Evolutionary conservation across 2,797 vertebrate species (phyloP), one percentile per base, ranked within the genome.

Genomic region (Takifugu rubripes): DNA sequence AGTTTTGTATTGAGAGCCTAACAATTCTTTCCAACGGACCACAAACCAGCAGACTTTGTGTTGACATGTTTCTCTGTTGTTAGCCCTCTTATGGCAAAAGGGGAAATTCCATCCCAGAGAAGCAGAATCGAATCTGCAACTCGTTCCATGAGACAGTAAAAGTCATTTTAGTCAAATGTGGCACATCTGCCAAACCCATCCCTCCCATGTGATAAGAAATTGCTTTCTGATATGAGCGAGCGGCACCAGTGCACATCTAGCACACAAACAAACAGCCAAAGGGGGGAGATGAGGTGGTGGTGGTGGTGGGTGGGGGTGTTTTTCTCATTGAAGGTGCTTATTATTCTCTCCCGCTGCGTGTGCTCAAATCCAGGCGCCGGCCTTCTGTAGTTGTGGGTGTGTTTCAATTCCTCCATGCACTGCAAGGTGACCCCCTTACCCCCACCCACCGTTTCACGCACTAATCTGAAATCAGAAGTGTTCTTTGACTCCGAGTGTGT

Each of bases 351-450:
- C 31, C 56, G 40, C 52, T 51, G 59, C 29, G 42, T 1, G 33
- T 10, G 10, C 59, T 62, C 66, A 61, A 66, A 63, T 74, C 61
- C 63, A 76, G 72, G 78, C 50, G 21, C 15, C 17, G 17, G 56
- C 31, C 54, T 24, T 53, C 50, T 16, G 42, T 44, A n/a, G 12
- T 4, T 17, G 16, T 45, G 16, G 15, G 43, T 17, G 4, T 59
- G 73, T 83, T 83, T 67, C 70, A 87, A 85, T 84, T 86, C 85
- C 86, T 81, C 58, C 11, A 16, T 29, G 49, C 52, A 62, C 61
- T 66, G 58, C 62, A 74, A 76, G 68, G 66, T 77, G 68, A 83
- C 66, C 72, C 57, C 40, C 69, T 46, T 57, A 83, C 64, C 72
- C 57, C 40, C 68, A 48, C 61, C 64, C 52, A 55, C 60, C 58